Evolutionary conservation across 1,140 invertebrate species (phyloP).

Genomic region (Ceratina calcarata): DNA sequence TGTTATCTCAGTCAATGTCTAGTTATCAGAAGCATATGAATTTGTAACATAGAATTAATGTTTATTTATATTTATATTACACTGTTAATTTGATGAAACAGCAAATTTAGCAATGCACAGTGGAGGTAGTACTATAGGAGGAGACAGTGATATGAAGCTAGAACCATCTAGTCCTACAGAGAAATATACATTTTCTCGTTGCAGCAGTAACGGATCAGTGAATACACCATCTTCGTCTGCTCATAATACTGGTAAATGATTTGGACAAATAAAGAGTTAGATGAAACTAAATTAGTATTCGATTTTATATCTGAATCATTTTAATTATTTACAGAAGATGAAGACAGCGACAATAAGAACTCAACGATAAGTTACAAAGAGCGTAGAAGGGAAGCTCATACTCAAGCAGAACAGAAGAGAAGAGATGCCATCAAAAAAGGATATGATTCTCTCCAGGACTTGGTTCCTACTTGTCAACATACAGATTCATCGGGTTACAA

Average conservation of each 20-base stretch:
- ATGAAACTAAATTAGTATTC: neutral
- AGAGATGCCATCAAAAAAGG: constrained; percentile 98
- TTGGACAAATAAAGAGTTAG: neutral
- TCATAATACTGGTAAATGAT: constrained; percentile 88
- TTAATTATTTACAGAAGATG: constrained; percentile 87
- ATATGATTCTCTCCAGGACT: constrained; percentile 93
- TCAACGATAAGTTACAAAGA: constrained; percentile 95
- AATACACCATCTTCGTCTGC: constrained; percentile 92
- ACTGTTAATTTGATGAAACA: constrained; percentile 33
- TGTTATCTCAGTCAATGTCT: constrained; percentile 2
- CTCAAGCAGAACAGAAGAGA: constrained; percentile 97
- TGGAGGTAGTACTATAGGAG: constrained; percentile 48
- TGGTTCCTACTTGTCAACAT: constrained; percentile 95
- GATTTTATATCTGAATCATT: neutral
- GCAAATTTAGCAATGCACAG: constrained; percentile 54
- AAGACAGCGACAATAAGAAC: constrained; percentile 91
- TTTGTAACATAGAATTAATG: neutral
- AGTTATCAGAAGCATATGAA: neutral
- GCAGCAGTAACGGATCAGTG: constrained; percentile 91
- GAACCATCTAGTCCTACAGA: constrained; percentile 86
- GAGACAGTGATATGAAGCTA: constrained; percentile 81
- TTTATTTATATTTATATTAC: neutral
- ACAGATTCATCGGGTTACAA: constrained; percentile 94
- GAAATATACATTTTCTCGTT: constrained; percentile 87
- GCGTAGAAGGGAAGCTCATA: constrained; percentile 95